Percentiles rank a stretch among this genome's conserved stretches.
phyloP scores from a whole-genome alignment of 2,888 invertebrate species.

The Pyrrhosoma nymphula region DNA sequence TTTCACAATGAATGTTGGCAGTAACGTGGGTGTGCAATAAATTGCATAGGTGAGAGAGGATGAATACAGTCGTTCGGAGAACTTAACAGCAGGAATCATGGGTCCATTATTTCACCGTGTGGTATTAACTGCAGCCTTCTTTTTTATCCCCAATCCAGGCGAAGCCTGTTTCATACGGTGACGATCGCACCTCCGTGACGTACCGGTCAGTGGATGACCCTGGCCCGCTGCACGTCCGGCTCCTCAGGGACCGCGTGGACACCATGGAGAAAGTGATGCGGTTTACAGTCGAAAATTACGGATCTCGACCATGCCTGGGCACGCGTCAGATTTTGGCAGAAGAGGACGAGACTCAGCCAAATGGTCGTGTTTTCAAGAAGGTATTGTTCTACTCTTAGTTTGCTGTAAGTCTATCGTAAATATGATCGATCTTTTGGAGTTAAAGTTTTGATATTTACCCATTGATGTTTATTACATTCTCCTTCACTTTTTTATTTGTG shows the following conservation, averaged over 20 bases:
- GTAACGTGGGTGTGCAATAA: no score
- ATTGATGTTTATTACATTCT: no score
- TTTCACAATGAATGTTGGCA: no score
- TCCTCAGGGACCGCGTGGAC: slow-evolving; percentile 88
- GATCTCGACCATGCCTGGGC: slow-evolving; percentile 89
- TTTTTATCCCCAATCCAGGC: slow-evolving; percentile 80
- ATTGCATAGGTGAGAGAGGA: no score
- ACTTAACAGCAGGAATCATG: no score
- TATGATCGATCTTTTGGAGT: not conserved
- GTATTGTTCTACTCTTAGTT: slow-evolving; percentile 77
- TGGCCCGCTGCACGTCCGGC: slow-evolving; percentile 85
- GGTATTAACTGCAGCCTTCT: no score
- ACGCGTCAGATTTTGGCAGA: slow-evolving; percentile 94
- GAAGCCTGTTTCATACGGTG: slow-evolving; percentile 82
- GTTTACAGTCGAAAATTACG: slow-evolving; percentile 87
- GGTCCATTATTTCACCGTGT: no score
- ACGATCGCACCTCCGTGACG: slow-evolving; percentile 83
- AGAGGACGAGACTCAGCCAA: slow-evolving; percentile 95
- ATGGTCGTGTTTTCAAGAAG: slow-evolving; percentile 97
- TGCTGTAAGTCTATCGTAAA: not conserved
- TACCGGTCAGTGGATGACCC: slow-evolving; percentile 87
- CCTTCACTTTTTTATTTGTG: no score
- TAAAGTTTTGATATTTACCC: no score
- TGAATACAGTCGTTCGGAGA: no score
- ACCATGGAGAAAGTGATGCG: slow-evolving; percentile 91